phyloP scores from a whole-genome alignment of 2,113 vertebrate genomes.

The Corydoras maculifer region DNA sequence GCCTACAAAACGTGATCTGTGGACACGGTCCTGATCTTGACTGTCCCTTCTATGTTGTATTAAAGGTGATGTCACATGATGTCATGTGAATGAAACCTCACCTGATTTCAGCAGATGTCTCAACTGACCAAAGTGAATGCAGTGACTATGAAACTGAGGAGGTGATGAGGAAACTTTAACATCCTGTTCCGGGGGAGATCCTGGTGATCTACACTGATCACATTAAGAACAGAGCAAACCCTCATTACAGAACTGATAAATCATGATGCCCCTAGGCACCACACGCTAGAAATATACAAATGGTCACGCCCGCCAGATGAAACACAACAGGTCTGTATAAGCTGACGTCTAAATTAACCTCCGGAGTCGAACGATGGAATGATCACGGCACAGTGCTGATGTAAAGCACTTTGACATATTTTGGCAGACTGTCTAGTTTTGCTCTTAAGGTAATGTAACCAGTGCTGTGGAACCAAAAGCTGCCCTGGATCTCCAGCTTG shows the following conservation, averaged over 20 bases:
- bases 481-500: conserved; percentile 32
- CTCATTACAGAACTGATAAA: conserved; percentile 57
- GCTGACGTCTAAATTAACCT: not conserved
- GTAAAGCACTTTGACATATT: conserved; percentile 3
- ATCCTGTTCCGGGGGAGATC: too few species aligned
- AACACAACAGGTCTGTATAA: not conserved
- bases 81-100: too few species aligned
- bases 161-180: too few species aligned
- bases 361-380: not conserved
- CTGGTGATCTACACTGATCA: not conserved
- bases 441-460: conserved; percentile 20
- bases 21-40: too few species aligned
- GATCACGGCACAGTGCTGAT: not conserved
- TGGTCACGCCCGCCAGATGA: not conserved
- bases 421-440: not conserved
- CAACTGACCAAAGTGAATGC: too few species aligned
- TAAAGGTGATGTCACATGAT: too few species aligned
- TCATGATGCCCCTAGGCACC: conserved; percentile 9
- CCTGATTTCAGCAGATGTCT: too few species aligned
- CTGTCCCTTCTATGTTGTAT: too few species aligned
- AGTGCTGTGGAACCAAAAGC: conserved; percentile 20
- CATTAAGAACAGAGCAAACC: conserved; percentile 62
- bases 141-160: too few species aligned
- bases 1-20: too few species aligned
- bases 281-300: conserved; percentile 31